These are phyloP conservation scores for Eurystomus glaucurus DNA, from an alignment of 2,797 vertebrate genomes.

Conservation along the genomic window DNA sequence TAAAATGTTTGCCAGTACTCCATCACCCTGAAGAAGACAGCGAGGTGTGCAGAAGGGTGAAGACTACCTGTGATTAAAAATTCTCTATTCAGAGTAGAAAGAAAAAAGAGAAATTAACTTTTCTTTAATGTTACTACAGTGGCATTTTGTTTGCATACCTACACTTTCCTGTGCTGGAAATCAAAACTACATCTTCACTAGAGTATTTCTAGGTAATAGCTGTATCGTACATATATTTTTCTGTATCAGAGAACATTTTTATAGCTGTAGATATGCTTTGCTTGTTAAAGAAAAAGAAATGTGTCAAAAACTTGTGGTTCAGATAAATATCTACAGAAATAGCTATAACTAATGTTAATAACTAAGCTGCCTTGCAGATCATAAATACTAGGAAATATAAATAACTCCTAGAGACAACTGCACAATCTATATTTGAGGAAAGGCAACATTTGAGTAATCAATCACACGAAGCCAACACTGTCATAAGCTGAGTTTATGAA, in stretches of 20 bases:
- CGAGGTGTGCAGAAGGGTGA: neutral
- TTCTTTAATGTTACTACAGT: slow-evolving; percentile 3
- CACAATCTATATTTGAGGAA: slow-evolving; percentile 79
- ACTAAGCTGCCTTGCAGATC: slow-evolving; percentile 84
- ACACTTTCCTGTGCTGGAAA: slow-evolving; percentile 52
- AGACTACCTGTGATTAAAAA: neutral
- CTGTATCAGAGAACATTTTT: slow-evolving; percentile 79
- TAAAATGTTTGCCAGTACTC: neutral
- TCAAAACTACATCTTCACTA: slow-evolving; percentile 58
- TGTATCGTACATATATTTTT: slow-evolving; percentile 77
- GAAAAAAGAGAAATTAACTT: neutral
- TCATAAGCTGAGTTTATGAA: slow-evolving; percentile 91
- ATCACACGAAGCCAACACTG: slow-evolving; percentile 85
- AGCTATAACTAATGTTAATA: slow-evolving; percentile 85
- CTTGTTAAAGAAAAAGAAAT: slow-evolving; percentile 82
- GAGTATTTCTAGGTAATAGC: slow-evolving; percentile 78
- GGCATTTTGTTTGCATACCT: slow-evolving; percentile 60
- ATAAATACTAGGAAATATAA: slow-evolving; percentile 83
- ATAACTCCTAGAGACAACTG: slow-evolving; percentile 79
- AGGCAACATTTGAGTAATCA: slow-evolving; percentile 77
- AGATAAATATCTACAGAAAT: slow-evolving; percentile 78
- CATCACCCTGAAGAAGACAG: neutral
- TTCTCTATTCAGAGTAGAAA: neutral
- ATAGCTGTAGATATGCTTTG: slow-evolving; percentile 75
- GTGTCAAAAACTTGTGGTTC: slow-evolving; percentile 77